phyloP scores from a whole-genome alignment of 2,888 invertebrate species.

The Drosophila vallismaia region DNA sequence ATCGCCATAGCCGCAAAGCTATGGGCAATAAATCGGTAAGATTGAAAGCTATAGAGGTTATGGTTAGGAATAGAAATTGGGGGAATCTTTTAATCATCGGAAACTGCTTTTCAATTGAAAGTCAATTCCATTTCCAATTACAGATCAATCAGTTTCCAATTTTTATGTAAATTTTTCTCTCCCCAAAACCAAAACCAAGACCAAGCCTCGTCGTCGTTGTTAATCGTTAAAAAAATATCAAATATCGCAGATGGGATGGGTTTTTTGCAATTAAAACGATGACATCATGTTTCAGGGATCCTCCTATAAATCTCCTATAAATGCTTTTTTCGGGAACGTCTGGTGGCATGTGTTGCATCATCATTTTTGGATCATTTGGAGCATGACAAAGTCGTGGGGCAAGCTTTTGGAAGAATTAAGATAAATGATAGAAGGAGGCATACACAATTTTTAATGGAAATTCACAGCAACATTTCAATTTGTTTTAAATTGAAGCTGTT shows the following conservation, averaged over 20 bases:
- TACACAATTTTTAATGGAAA: conserved; percentile 47
- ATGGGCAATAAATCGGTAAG: too few relatives aligned
- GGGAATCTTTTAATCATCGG: too few relatives aligned
- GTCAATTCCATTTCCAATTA: too few relatives aligned
- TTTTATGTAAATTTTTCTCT: too few relatives aligned
- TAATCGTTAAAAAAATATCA: conserved; percentile 31
- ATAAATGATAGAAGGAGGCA: conserved; percentile 22
- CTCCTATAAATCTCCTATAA: too few relatives aligned
- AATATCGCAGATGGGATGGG: conserved; percentile 12
- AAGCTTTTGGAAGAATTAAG: conserved; percentile 10
- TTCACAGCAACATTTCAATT: conserved; percentile 53
- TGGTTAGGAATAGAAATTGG: neutral
- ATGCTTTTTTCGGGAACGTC: conserved; percentile 42
- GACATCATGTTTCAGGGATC: conserved; percentile 15
- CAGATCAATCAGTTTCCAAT: neutral
- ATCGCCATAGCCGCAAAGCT: too few relatives aligned
- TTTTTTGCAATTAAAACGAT: conserved; percentile 4
- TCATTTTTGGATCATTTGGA: conserved; percentile 38
- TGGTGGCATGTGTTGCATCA: conserved; percentile 59
- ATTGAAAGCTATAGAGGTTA: too few relatives aligned
- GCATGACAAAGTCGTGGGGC: conserved; percentile 48
- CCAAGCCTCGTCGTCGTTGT: too few relatives aligned
- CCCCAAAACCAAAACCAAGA: too few relatives aligned
- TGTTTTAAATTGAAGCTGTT: conserved; percentile 61
- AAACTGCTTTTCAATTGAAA: too few relatives aligned